Conservation (phyloP, 2,888 invertebrate species). For the Caenorhabditis virilis region DNA sequence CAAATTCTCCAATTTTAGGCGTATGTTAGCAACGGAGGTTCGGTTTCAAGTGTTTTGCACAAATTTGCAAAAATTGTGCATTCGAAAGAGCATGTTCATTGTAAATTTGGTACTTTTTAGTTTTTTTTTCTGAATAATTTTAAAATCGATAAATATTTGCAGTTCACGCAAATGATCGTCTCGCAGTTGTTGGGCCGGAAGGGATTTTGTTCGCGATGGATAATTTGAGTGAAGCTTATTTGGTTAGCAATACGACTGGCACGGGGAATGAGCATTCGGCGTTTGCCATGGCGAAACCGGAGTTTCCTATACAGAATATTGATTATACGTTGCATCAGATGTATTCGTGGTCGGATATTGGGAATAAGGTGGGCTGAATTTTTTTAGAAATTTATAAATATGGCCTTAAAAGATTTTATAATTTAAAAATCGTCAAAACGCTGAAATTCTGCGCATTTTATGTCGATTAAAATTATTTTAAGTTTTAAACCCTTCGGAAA, state of each 20-base stretch:
- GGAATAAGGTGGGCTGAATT: slow-evolving; percentile 6
- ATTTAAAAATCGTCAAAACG: too few relatives aligned
- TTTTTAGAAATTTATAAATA: background rate
- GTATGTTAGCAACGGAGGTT: slow-evolving; percentile 69
- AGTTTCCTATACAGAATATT: slow-evolving; percentile 66
- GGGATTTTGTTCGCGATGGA: slow-evolving; percentile 66
- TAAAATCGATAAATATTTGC: background rate
- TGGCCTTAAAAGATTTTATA: too few relatives aligned
- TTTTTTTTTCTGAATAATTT: background rate
- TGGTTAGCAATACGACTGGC: slow-evolving; percentile 32
- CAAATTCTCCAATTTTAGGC: slow-evolving; percentile 40
- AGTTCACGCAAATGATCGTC: slow-evolving; percentile 44
- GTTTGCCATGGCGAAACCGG: slow-evolving; percentile 68
- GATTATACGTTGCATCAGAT: slow-evolving; percentile 68
- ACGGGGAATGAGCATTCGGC: slow-evolving; percentile 63
- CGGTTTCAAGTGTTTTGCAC: slow-evolving; percentile 69
- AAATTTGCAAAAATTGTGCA: slow-evolving; percentile 69
- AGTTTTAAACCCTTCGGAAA: too few relatives aligned
- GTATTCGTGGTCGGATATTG: slow-evolving; percentile 55
- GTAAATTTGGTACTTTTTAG: slow-evolving; percentile 63
- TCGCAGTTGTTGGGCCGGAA: slow-evolving; percentile 59
- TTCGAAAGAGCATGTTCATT: slow-evolving; percentile 69
- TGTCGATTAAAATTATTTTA: too few relatives aligned
- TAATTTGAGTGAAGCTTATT: slow-evolving; percentile 52
- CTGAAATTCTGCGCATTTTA: too few relatives aligned